Evolutionary conservation across 2,113 vertebrate genomes (phyloP), one percentile per base, ranked within the genome.

Genomic region (Platysteira castanea): DNA sequence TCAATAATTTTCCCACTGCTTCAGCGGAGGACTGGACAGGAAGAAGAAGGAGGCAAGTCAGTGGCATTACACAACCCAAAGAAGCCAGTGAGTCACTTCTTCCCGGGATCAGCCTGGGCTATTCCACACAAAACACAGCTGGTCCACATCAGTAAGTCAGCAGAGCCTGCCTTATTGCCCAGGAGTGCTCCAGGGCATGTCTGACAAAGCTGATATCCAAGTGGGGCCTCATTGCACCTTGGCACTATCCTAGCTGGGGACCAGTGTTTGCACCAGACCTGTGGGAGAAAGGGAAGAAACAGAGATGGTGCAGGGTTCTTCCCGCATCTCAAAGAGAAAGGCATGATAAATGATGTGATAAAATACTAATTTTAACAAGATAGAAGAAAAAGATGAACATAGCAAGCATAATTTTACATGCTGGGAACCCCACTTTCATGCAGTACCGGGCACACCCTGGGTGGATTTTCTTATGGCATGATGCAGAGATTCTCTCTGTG

Each of bases 401-500:
- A 78, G 1, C 1, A 8, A 63, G 19, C 37, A 30, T 7, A 44
- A 31, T 6, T 84, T 59, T 18, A 16, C 15, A 24, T 17, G 26
- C 33, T 46, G 35, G 33, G 13, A 74, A 47, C 6, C 1, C 1
- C 15, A 14, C 4, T 74, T 77, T 65, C 24, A 13, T 50, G 49
- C 15, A 64, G 33, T 27, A 30, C 6, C 41, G 4, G 17, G 22
- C 10, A 84, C 16, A 59, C 0, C 2, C 18, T 77, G 22, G 7
- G 13, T 81, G 30, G 6, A 23, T 46, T 50, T 28, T 83, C 13
- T 39, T 7, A 41, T 4, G 5, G 7, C 11, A 47, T 0, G 0
- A 39, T 44, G 27, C 21, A 87, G 4, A 46, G 39, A 59, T 27
- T 35, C 41, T 54, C 4, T 59, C 22, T 49, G 6, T 19, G 17